These are phyloP conservation scores for Ailuropoda melanoleuca DNA, from an alignment of 2,113 vertebrate species.

Conservation along the genomic window DNA sequence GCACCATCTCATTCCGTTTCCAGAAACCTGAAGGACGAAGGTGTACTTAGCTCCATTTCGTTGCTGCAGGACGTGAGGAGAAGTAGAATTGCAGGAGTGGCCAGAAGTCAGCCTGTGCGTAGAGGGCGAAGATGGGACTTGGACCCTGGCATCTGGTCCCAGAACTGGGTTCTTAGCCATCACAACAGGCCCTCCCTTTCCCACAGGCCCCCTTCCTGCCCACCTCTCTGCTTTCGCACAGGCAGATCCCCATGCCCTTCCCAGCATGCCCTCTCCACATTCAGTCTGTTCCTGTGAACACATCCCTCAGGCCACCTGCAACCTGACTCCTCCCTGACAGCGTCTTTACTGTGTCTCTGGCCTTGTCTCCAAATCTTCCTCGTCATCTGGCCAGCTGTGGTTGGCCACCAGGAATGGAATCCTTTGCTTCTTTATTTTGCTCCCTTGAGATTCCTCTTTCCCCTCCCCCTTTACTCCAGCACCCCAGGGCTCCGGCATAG, in stretches of 20 bases:
- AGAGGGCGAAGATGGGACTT: not conserved
- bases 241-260: not conserved
- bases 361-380: not conserved
- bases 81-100: not conserved
- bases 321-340: not conserved
- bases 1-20: not conserved
- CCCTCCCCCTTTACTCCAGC: not conserved
- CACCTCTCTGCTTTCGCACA: not conserved
- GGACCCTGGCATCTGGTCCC: not conserved
- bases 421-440: not conserved
- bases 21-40: rapidly evolving
- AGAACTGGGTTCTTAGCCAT: not conserved
- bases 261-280: not conserved
- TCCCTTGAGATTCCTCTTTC: not conserved
- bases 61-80: not conserved
- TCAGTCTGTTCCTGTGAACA: not conserved
- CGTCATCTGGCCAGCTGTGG: rapidly evolving
- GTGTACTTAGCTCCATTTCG: not conserved
- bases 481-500: not conserved
- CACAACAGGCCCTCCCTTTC: not conserved
- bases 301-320: not conserved
- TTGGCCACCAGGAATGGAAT: not conserved
- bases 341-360: not conserved
- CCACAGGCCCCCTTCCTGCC: not conserved
- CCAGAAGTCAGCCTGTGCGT: rapidly evolving